Evolutionary conservation across 2,797 vertebrate genomes (phyloP), one percentile per base, ranked within the genome.

Genomic region (Rhabdomys pumilio): DNA sequence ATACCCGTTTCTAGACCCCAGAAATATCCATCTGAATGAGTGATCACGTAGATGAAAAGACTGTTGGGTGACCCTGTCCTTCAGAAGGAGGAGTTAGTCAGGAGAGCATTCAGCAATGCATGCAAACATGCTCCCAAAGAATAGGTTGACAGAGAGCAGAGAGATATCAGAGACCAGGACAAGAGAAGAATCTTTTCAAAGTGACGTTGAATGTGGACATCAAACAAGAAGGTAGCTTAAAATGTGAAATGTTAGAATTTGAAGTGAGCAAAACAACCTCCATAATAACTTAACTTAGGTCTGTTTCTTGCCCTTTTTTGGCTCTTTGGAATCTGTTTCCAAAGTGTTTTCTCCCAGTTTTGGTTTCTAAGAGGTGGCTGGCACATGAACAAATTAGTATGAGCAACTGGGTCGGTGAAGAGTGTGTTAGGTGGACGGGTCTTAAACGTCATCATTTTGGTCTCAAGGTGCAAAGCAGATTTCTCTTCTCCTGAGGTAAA

Each of bases 321-420:
- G 61, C 2, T 67, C 17, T 55, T 77, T 7, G 41, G 94, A 76
- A 59, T 93, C 50, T 84, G 4, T 91, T 95, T 97, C 73, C 90
- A 47, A 94, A 82, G 34, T 13, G 31, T 61, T 44, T 90, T 85
- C 29, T 41, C 8, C 67, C 0, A 93, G 14, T 24, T 61, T 0
- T 67, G 63, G 14, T 77, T 38, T 86, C 53, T n/a, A 89, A 44
- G 31, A 63, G 41, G 26, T 19, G 50, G 59, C 67, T 38, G 6
- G 13, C n/a, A 63, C 50, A 24, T 57, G 24, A 73, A 91, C 6
- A 72, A 57, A 50, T 4, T 22, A 59, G 55, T 34, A 1, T 0
- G 69, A 80, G 11, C 3, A 91, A 44, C 8, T 90, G 44, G 53
- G 65, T 41, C 38, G 31, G 9, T 69, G 6, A 53, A 14, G 19